Conservation (phyloP, 2,888 invertebrate genomes). For the Julus scanicus region DNA sequence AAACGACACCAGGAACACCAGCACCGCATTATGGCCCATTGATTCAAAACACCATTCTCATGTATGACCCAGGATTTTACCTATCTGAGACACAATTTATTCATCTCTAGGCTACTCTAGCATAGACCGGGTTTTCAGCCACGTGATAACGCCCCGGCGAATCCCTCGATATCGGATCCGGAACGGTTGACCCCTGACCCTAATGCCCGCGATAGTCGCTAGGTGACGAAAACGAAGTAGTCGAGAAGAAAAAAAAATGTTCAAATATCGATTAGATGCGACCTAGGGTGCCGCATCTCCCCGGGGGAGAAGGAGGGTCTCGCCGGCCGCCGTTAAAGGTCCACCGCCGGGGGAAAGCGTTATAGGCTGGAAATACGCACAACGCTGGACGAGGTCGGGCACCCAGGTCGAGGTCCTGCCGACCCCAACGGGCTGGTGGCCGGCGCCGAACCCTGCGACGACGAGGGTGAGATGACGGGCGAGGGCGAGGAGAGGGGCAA, state of each 20-base stretch:
- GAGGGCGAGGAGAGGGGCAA: slow-evolving; percentile 51
- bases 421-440: background rate
- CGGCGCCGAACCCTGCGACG: slow-evolving; percentile 17
- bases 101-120: too few species aligned
- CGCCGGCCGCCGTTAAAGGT: background rate
- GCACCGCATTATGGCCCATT: too few species aligned
- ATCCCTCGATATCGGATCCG: background rate
- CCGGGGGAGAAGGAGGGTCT: background rate
- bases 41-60: too few species aligned
- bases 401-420: background rate
- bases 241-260: background rate
- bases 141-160: background rate
- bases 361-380: slow-evolving; percentile 44
- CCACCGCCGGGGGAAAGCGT: slow-evolving; percentile 13
- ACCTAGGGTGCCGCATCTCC: background rate
- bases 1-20: too few species aligned
- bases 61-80: too few species aligned
- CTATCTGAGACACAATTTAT: too few species aligned
- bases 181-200: background rate
- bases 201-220: background rate
- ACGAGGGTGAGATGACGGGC: slow-evolving; percentile 46
- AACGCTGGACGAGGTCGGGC: background rate
- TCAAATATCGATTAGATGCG: background rate
- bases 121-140: too few species aligned
- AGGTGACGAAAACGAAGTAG: background rate